Base-by-base conservation (phyloP, 2,113 vertebrate species). In the Microtus ochrogaster region DNA sequence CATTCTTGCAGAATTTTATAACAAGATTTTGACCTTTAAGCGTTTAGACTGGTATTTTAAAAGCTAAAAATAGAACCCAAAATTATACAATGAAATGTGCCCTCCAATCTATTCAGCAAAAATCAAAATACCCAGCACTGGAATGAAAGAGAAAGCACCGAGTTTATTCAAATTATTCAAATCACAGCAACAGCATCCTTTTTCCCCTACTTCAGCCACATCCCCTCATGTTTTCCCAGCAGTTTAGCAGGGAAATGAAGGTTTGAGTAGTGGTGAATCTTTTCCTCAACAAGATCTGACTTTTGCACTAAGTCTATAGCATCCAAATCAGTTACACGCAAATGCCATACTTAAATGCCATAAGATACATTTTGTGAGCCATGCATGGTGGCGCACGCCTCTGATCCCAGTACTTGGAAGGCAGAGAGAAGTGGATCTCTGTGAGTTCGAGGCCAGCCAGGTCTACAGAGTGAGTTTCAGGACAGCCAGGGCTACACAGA, bases 21-120 rank as follows among this genome's bases (percentile, higher is more conserved):
- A 95, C 58, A 96, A 97, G 72, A 95, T 93, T 96, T 89, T 96
- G 72, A 95, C 61, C 89, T 96, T 97, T 94, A 90, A 65, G 55
- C 30, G 58, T 87, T 96, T 90, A 90, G 28, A 81, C 47, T 82
- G 41, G 21, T 83, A 84, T 94, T 96, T 95, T n/a, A 95, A 96
- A 94, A 94, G 92, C 58, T 90, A 93, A 97, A 95, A 88, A 49
- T 41, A 16, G 22, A 96, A 79, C 58, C 33, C 70, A 88, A 96
- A 96, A 89, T 93, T 96, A 95, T 19, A 94, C 79, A 97, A 93
- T 22, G 58, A 94, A 94, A 95, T 68, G 39, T 94, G 55, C 33
- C 44, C 61, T 92, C 36, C 10, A 87, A 94, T 81, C 92, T 86
- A 91, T 95, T 94, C 70, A 74, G 84, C 44, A 89, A 78, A 94